Evolutionary conservation across 1,140 invertebrate species (phyloP).

Genomic region (Planococcus citri): DNA sequence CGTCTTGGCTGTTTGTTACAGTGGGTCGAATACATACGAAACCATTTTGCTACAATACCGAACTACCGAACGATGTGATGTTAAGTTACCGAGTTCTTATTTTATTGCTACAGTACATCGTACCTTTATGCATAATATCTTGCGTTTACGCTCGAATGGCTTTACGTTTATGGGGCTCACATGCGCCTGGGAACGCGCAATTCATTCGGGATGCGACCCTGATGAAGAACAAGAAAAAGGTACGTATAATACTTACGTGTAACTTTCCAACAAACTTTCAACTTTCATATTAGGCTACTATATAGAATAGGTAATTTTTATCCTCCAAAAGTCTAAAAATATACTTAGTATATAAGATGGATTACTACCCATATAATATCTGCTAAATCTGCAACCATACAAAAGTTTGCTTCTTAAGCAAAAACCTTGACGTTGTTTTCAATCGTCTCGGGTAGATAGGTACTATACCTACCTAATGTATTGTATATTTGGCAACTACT

Average conservation of each 20-base stretch:
- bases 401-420: too few relatives aligned
- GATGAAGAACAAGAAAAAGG: constrained; percentile 68
- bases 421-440: too few relatives aligned
- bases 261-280: not conserved
- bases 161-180: constrained; percentile 56
- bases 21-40: constrained; percentile 31
- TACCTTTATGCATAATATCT: constrained; percentile 60
- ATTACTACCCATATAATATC: too few relatives aligned
- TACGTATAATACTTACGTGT: too few relatives aligned
- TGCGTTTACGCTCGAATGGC: constrained; percentile 68
- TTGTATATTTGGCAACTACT: too few relatives aligned
- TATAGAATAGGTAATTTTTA: too few relatives aligned
- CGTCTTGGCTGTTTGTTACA: constrained; percentile 24
- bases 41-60: constrained; percentile 45
- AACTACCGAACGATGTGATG: constrained; percentile 41
- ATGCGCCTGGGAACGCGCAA: constrained; percentile 60
- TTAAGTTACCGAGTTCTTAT: constrained; percentile 42
- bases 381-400: too few relatives aligned
- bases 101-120: constrained; percentile 53
- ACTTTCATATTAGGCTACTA: too few relatives aligned
- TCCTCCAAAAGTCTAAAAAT: too few relatives aligned
- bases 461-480: too few relatives aligned
- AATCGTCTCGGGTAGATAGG: too few relatives aligned
- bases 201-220: constrained; percentile 58
- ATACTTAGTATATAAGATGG: too few relatives aligned